Base-by-base conservation (phyloP, 2,888 invertebrate species). In the Branchipolynoe longqiensis region DNA sequence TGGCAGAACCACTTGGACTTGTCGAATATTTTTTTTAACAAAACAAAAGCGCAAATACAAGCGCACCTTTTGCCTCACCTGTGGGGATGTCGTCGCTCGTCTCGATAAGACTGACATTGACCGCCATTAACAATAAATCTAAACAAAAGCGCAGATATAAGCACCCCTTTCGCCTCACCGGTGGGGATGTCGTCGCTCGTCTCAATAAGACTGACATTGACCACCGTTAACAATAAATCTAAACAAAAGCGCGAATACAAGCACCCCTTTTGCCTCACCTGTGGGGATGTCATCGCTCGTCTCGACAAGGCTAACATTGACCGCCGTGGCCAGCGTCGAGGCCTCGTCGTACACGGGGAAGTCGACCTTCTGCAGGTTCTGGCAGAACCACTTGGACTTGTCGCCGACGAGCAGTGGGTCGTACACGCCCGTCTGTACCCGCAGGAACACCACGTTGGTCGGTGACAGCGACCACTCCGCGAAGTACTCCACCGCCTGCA, bases 381-480 rank as follows among this genome's bases (percentile, higher is more conserved):
- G 91, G 74, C 92, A 96, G 94, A 97, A 99, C 99, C 99, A 99
- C 94, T 98, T 98, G 31, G 97, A 95, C 94, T 99, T 99, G 94
- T 99, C 99, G 38, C 99, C 99, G 85, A 99, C 97, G 93, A 98
- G 97, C 28, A 96, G 95, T 0, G 99, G 99, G 94, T 98, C 98
- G 92, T 97, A 96, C 96, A 40, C 94, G 33, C 99, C 99, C 0
- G 99, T 99, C 92, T 99, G 99, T 0, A 99, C 98, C 6, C 99
- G 96, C 69, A 99, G 95, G 93, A 99, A 99, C 2, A 99, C 99
- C 86, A 99, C 98, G 94, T 99, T 99, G 90, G 96, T 97, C 0
- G 99, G 99, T 0, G 98, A 98, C 18, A 99, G 95, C 0, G 98
- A 98, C 98, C 99, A 99, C 94, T 99, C 99, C 0, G 99, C 99